Percentiles rank a stretch among this genome's conserved stretches.
phyloP scores from a whole-genome alignment of 1,140 invertebrate species.

The Papilio aristodemus region DNA sequence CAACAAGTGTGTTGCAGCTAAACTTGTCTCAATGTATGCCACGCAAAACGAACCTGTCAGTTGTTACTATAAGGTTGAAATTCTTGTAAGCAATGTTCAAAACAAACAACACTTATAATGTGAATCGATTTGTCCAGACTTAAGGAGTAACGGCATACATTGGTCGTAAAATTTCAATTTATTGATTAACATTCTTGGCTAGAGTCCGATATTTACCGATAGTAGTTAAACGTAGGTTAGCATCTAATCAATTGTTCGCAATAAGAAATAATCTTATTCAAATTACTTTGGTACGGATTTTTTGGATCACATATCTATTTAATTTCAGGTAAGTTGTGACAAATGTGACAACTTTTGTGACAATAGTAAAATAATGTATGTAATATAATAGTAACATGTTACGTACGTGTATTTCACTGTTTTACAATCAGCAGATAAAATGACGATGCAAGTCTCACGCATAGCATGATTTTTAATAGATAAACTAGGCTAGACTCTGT shows the following conservation, averaged over 20 bases:
- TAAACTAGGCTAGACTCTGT: not conserved
- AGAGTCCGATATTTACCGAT: not conserved
- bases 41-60: slow-evolving; percentile 43
- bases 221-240: not conserved
- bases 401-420: slow-evolving; percentile 23
- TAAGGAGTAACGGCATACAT: slow-evolving; percentile 50
- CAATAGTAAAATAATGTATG: too few species aligned
- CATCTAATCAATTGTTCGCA: too few species aligned
- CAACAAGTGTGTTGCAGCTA: slow-evolving; percentile 23
- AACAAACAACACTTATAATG: slow-evolving; percentile 51
- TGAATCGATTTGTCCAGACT: slow-evolving; percentile 54
- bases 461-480: not conserved
- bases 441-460: not conserved
- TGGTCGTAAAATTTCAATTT: slow-evolving; percentile 45
- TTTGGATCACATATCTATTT: too few species aligned
- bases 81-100: slow-evolving; percentile 40
- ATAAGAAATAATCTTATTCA: too few species aligned
- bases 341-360: too few species aligned
- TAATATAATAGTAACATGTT: too few species aligned
- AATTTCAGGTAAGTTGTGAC: too few species aligned
- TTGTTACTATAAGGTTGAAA: slow-evolving; percentile 35
- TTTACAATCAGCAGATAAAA: slow-evolving; percentile 19
- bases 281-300: too few species aligned
- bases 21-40: not conserved
- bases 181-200: slow-evolving; percentile 34